Conservation (phyloP, 2,113 vertebrate species). For the Rhinopithecus roxellana region DNA sequence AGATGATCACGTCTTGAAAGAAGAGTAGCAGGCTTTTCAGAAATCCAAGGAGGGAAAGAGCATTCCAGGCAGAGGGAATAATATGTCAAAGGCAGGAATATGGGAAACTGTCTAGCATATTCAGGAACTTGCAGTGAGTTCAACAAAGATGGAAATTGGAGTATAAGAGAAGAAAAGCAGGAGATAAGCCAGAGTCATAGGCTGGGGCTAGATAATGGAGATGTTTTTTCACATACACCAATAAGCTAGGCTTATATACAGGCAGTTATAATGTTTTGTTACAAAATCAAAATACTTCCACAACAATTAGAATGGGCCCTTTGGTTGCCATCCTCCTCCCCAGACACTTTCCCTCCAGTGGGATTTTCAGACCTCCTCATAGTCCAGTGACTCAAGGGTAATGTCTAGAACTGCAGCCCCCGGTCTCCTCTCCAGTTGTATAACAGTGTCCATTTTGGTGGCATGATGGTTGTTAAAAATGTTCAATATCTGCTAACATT, state of each 20-base stretch:
- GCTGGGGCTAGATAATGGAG: neutral
- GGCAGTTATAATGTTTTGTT: neutral
- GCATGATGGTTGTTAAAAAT: neutral
- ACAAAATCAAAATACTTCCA: neutral
- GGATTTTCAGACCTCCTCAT: neutral
- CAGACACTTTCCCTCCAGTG: neutral
- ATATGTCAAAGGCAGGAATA: neutral
- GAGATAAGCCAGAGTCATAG: neutral
- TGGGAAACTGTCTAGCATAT: neutral
- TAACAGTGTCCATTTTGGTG: neutral
- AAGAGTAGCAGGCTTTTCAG: neutral
- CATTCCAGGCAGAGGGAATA: neutral
- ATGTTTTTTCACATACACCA: neutral
- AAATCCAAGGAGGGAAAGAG: neutral
- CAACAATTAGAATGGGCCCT: neutral
- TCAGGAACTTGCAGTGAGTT: neutral
- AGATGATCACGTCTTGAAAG: neutral
- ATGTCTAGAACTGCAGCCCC: no score
- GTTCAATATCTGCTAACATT: neutral
- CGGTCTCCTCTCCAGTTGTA: neutral
- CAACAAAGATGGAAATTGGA: neutral
- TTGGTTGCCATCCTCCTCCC: neutral
- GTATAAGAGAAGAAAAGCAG: neutral
- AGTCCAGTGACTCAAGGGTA: neutral
- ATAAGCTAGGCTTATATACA: neutral